Evolutionary conservation across 2,113 vertebrate species (phyloP).

Genomic region (Chloropsis hardwickii): DNA sequence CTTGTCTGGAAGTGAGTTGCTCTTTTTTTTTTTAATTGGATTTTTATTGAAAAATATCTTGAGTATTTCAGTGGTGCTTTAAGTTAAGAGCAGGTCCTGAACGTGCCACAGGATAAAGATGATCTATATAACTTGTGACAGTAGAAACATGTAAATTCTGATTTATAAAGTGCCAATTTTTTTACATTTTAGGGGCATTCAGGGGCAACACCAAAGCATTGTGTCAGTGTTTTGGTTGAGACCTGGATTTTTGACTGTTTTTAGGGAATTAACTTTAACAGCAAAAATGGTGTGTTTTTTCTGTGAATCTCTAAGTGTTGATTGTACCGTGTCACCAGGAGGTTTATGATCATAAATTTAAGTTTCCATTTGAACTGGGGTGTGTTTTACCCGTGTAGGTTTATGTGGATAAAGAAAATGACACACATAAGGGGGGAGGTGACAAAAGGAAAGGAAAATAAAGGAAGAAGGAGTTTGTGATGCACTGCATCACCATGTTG

Average conservation of each 20-base stretch:
- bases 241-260: background rate
- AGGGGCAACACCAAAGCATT: background rate
- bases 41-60: background rate
- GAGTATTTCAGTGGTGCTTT: background rate
- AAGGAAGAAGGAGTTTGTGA: background rate
- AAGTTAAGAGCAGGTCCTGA: background rate
- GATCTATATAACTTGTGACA: background rate
- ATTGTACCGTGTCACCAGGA: fast-evolving
- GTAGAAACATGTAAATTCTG: background rate
- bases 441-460: background rate
- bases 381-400: background rate
- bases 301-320: background rate
- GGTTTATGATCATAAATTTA: background rate
- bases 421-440: fast-evolving
- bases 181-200: fast-evolving
- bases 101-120: background rate
- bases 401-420: background rate
- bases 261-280: background rate
- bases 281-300: background rate
- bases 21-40: background rate
- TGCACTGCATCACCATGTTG: background rate
- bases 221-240: fast-evolving
- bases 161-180: background rate
- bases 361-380: background rate
- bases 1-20: background rate